These are phyloP conservation scores for Gallinago solitaria DNA, from an alignment of 2,797 vertebrate species.

Conservation along the genomic window DNA sequence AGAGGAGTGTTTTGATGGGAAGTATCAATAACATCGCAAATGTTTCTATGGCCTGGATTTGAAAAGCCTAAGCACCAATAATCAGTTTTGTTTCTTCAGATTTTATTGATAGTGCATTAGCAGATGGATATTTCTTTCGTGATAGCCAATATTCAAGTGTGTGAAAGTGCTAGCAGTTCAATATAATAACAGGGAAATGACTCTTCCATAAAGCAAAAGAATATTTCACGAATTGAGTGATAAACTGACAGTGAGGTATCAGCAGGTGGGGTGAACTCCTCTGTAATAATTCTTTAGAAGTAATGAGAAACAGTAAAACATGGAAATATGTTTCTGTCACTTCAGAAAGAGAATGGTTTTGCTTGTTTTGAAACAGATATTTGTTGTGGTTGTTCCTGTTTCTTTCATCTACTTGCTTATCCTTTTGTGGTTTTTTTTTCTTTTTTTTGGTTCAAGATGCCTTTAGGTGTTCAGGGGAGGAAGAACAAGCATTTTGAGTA, in stretches of 20 bases:
- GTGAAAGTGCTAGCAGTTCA: conserved; percentile 7
- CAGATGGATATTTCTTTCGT: neutral
- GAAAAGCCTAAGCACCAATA: neutral
- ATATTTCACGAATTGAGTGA: neutral
- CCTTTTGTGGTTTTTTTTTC: neutral
- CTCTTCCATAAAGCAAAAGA: neutral
- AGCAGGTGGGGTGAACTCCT: neutral
- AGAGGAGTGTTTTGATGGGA: conserved; percentile 24
- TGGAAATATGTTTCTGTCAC: neutral
- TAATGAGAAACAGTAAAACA: neutral
- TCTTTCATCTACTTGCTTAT: neutral
- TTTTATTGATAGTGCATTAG: conserved; percentile 11
- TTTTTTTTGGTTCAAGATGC: neutral
- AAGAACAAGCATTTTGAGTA: neutral
- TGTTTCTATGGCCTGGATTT: neutral
- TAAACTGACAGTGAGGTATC: neutral
- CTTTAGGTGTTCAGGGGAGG: neutral
- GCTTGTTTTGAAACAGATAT: neutral
- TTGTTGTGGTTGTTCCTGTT: neutral
- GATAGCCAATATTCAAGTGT: neutral
- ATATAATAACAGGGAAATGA: neutral
- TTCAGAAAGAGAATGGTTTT: neutral
- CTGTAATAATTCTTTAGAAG: neutral
- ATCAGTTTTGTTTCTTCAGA: neutral
- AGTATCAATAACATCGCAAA: conserved; percentile 26